A percentile compares a stretch with the other conserved stretches of the same genome.
Evolutionary conservation across 1,140 invertebrate genomes (phyloP).

Genomic region (Drosophila baimaii): DNA sequence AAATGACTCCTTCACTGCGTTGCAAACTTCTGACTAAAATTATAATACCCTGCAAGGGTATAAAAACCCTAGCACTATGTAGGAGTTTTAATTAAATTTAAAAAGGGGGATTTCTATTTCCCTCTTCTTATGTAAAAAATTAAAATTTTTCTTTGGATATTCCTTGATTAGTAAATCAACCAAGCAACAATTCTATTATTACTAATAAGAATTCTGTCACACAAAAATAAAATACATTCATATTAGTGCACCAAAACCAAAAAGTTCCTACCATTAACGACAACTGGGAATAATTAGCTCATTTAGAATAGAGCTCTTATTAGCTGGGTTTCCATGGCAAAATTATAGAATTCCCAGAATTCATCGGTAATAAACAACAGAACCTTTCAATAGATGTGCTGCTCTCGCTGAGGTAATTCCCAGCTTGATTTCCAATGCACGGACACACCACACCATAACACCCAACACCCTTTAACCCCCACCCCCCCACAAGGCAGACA

Average conservation of each 20-base stretch:
- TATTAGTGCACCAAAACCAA: not conserved
- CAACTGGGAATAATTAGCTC: conserved; percentile 7
- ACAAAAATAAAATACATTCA: not conserved
- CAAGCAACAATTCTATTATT: not conserved
- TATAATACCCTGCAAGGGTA: too few species aligned
- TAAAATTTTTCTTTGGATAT: not conserved
- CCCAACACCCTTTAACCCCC: conserved; percentile 15
- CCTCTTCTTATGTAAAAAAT: too few species aligned
- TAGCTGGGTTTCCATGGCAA: conserved; percentile 1
- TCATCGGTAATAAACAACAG: conserved; percentile 20
- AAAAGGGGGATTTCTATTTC: not conserved
- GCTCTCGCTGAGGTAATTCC: conserved; percentile 32
- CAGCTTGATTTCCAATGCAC: conserved; percentile 35
- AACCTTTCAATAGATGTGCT: conserved; percentile 20
- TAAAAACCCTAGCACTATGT: too few species aligned
- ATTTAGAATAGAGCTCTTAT: conserved; percentile 26
- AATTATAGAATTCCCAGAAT: conserved; percentile 37
- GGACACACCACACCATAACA: conserved; percentile 15
- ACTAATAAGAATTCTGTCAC: not conserved
- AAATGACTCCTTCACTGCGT: too few species aligned
- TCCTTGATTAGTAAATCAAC: not conserved
- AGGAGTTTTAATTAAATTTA: too few species aligned
- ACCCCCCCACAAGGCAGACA: not conserved
- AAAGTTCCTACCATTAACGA: not conserved
- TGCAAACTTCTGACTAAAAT: too few species aligned